Evolutionary conservation across 2,888 invertebrate species (phyloP).

Genomic region (Lithosia quadra): DNA sequence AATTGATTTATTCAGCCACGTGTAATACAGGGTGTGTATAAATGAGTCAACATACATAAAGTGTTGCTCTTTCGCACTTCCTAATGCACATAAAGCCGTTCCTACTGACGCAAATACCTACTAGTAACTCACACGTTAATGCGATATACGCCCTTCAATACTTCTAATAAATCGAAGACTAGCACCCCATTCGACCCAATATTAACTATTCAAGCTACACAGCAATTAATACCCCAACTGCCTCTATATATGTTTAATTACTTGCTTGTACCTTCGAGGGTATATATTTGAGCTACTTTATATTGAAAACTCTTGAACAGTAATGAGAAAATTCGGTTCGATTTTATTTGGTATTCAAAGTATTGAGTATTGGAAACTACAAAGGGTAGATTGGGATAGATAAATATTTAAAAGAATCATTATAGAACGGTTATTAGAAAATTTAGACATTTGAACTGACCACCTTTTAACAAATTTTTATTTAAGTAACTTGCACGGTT

Average conservation of each 20-base stretch:
- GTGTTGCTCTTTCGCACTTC: not conserved
- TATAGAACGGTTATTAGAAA: not conserved
- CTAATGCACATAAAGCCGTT: not conserved
- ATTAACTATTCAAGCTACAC: constrained; percentile 1
- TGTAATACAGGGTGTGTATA: not conserved
- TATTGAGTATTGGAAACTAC: constrained; percentile 42
- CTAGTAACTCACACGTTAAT: not conserved
- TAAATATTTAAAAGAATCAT: constrained; percentile 21
- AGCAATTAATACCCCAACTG: not conserved
- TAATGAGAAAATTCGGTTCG: constrained; percentile 39
- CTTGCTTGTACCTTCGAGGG: constrained; percentile 6
- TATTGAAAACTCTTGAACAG: constrained; percentile 47
- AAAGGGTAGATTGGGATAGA: constrained; percentile 34
- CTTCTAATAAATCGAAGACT: not conserved
- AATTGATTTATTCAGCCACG: too few species aligned
- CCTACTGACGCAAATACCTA: not conserved
- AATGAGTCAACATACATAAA: not conserved
- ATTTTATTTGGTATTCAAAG: constrained; percentile 45
- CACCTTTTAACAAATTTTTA: too few species aligned
- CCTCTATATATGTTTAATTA: constrained; percentile 2
- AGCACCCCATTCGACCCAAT: not conserved
- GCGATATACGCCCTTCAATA: not conserved
- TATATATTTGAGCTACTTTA: constrained; percentile 34
- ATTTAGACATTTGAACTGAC: not conserved
- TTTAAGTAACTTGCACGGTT: too few species aligned